Conservation (phyloP, 2,113 vertebrate species). For the Meles meles region DNA sequence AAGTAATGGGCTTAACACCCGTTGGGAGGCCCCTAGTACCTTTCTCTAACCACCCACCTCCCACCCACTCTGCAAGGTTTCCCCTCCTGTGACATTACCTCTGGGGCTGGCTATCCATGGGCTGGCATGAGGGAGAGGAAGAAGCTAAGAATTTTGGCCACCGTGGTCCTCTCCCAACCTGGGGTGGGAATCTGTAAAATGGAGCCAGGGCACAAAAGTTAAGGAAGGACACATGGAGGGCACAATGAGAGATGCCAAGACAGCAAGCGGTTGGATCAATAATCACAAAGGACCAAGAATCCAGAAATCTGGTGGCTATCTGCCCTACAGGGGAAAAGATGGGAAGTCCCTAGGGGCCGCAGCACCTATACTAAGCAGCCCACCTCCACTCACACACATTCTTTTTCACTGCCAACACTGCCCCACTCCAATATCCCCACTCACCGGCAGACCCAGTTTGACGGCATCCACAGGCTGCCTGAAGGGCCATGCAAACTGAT, state of each 20-base stretch:
- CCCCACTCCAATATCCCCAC: background rate
- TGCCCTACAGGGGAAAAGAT: background rate
- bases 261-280: constrained; percentile 53
- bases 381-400: constrained; percentile 45
- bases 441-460: constrained; percentile 92
- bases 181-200: constrained; percentile 87
- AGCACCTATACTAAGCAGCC: constrained; percentile 58
- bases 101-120: constrained; percentile 77
- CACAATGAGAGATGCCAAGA: constrained; percentile 61
- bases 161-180: constrained; percentile 85
- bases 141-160: constrained; percentile 80
- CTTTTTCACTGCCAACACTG: background rate
- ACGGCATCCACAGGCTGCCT: constrained; percentile 91
- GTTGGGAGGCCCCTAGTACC: background rate
- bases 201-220: constrained; percentile 85
- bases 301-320: constrained; percentile 15
- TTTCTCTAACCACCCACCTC: constrained; percentile 64
- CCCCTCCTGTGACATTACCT: constrained; percentile 77
- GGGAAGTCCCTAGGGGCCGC: constrained; percentile 72
- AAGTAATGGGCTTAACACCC: background rate
- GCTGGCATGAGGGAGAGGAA: constrained; percentile 77
- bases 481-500: constrained; percentile 97
- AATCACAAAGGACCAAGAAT: constrained; percentile 57
- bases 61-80: constrained; percentile 55
- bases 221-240: constrained; percentile 67